Base-by-base conservation (phyloP, 2,888 invertebrate species). In the Tenthredo notha region DNA sequence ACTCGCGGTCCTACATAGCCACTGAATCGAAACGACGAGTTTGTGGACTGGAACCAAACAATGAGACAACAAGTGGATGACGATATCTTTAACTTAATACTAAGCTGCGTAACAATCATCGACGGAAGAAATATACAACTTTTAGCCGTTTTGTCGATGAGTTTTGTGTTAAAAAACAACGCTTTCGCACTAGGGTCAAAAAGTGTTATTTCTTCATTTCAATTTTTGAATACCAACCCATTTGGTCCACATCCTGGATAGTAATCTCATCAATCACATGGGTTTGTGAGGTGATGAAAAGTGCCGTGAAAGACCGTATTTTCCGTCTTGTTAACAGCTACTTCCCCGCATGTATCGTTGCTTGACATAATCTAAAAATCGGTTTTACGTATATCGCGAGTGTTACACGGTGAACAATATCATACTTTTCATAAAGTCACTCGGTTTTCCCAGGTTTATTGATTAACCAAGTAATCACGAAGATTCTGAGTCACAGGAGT, bases 21-120 rank as follows among this genome's bases (percentile, higher is more conserved):
- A 78, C 83, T 86, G 87, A 75, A 77, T 87, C 77, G 88, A 86
- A 88, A 88, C 88, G 87, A 78, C 78, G 78, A 50, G 43, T 84
- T 83, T 72, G 78, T 85, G 21, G 70, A 70, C 67, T 82, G 85
- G 82, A 82, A 85, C 70, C 84, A 74, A 67, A 84, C 58, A 58
- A 65, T 61, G 40, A 72, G 84, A 67, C 83, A 83, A 83, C 83
- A 83, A 83, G 83, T 83, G 70, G 83, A 83, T 83, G 58, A 61
- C 80, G 61, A 80, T 58, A 50, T 80, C 37, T 80, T 50, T 54
- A 40, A 37, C 78, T 33, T 67, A 12, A 37, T 58, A 54, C 58
- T 18, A 50, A 77, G 40, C 77, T 54, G 54, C 50, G 77, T 77
- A 77, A 74, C 72, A 43, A 74, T 74, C 72, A n/a, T 21, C 2